Evolutionary conservation across 92 coral and sea anemone genomes (phyloP).

Genomic region (Epizoanthus rinbou): DNA sequence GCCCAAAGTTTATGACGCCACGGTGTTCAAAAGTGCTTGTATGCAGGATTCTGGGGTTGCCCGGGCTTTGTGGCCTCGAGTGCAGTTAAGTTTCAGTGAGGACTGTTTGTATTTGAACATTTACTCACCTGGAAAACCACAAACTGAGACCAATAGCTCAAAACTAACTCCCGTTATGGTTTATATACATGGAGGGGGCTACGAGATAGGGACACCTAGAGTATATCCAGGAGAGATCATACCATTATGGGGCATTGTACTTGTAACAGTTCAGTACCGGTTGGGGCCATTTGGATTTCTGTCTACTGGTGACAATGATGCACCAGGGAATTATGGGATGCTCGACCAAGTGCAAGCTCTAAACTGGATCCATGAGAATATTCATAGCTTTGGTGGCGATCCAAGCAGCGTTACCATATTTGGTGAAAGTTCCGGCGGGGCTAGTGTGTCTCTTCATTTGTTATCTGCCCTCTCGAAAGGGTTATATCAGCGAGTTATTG

Average conservation of each 20-base stretch:
- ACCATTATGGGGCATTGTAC: constrained; percentile 65
- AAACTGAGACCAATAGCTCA: constrained; percentile 6
- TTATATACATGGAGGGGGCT: constrained; percentile 85
- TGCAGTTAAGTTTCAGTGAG: constrained; percentile 65
- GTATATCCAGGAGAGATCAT: constrained; percentile 71
- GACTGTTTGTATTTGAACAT: constrained; percentile 79
- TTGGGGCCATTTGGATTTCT: constrained; percentile 81
- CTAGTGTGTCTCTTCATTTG: constrained; percentile 92
- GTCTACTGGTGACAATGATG: constrained; percentile 63
- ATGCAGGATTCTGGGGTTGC: constrained; percentile 56
- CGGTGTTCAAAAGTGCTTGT: constrained; percentile 66
- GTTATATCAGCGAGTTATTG: constrained; percentile 81
- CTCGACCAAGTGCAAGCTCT: constrained; percentile 87
- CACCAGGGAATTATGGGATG: constrained; percentile 81
- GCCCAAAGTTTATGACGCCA: constrained; percentile 64
- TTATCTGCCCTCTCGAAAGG: constrained; percentile 75
- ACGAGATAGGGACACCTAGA: constrained; percentile 63
- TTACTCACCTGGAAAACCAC: constrained; percentile 53
- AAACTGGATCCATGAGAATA: constrained; percentile 83
- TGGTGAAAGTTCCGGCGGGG: constrained; percentile 96
- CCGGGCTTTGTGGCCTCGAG: constrained; percentile 59
- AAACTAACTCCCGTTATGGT: constrained; percentile 65
- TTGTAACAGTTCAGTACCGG: constrained; percentile 81
- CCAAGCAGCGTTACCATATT: constrained; percentile 76
- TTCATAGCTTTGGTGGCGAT: constrained; percentile 80